Evolutionary conservation across 2,113 vertebrate species (phyloP).

Genomic region (Percopsis transmontana): DNA sequence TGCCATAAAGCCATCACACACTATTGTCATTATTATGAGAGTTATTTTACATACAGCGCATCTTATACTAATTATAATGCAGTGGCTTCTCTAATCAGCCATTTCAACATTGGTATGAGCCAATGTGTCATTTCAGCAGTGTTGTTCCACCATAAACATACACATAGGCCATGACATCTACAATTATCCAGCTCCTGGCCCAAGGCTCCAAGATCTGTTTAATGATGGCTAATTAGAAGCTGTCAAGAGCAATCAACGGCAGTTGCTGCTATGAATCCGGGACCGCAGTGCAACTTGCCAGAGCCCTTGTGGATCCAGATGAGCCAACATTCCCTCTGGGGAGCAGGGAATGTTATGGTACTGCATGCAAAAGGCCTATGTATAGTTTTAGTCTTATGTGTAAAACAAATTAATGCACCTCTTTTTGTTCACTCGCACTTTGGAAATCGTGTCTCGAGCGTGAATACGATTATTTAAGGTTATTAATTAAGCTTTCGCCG

Average conservation of each 20-base stretch:
- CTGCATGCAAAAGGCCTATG: constrained; percentile 17
- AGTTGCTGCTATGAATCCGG: constrained; percentile 81
- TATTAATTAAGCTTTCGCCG: constrained; percentile 82
- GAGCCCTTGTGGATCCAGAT: constrained; percentile 40
- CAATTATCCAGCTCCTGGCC: constrained; percentile 71
- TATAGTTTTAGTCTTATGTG: background rate
- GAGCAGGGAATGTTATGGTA: background rate
- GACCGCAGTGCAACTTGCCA: constrained; percentile 40
- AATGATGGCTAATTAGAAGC: constrained; percentile 94
- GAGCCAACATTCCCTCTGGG: constrained; percentile 5
- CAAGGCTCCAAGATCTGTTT: constrained; percentile 89
- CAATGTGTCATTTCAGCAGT: constrained; percentile 36
- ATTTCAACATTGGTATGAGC: constrained; percentile 45
- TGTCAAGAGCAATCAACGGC: constrained; percentile 89
- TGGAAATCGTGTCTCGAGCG: constrained; percentile 42
- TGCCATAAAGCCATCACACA: background rate
- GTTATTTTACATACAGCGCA: too few relatives aligned
- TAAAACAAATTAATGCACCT: too few relatives aligned
- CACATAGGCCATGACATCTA: constrained; percentile 47
- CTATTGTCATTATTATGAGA: too few relatives aligned
- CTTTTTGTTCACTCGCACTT: background rate
- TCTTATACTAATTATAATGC: constrained; percentile 28
- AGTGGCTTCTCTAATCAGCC: constrained; percentile 35
- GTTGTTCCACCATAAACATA: constrained; percentile 45
- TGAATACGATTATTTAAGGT: constrained; percentile 77